Base-by-base conservation (phyloP, 2,113 vertebrate species). In the Falco punctatus region DNA sequence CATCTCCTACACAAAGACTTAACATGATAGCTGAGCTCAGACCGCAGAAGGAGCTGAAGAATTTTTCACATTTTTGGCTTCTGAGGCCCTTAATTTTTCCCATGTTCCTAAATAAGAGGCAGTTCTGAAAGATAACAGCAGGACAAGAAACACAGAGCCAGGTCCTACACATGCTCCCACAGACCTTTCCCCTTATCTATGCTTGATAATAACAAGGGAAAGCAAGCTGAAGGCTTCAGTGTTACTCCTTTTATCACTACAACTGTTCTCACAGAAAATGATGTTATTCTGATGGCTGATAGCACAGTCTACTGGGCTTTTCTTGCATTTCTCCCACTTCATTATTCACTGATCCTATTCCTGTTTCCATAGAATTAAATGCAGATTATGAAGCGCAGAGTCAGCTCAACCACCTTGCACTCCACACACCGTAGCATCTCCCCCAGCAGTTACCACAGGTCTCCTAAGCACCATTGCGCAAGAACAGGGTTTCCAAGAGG, bases 271-370 rank as follows among this genome's bases (percentile, higher is more conserved):
- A 80, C 28, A 54, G 32, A 46, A 46, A 72, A 7, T 5, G 0
- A 18, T 65, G n/a, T 64, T 46, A n/a, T 91, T 95, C 69, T 32
- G 38, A 38, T 72, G 58, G 92, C 70, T 94, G 73, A 94, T 46
- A 94, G 97, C 96, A 97, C 94, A 70, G 55, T 94, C 92, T 96
- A 40, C 92, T 89, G 92, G 95, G 81, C 83, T 96, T 81, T 91
- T 57, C 85, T 81, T 94, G 88, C 62, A 91, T 92, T 91, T 95
- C 66, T 89, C 81, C 28, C 5, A 3, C 70, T 81, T 92, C 73
- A 28, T 75, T 51, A 40, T 64, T 69, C 69, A 62, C 71, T 13
- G 57, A 66, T 51, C 35, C 62, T 59, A 24, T 33, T 57, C 38
- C 11, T 16, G 14, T 57, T 86, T 57, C 52, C 10, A 23, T 1